These are phyloP conservation scores for Atlantisia rogersi DNA, from an alignment of 2,113 vertebrate genomes.

Conservation along the genomic window DNA sequence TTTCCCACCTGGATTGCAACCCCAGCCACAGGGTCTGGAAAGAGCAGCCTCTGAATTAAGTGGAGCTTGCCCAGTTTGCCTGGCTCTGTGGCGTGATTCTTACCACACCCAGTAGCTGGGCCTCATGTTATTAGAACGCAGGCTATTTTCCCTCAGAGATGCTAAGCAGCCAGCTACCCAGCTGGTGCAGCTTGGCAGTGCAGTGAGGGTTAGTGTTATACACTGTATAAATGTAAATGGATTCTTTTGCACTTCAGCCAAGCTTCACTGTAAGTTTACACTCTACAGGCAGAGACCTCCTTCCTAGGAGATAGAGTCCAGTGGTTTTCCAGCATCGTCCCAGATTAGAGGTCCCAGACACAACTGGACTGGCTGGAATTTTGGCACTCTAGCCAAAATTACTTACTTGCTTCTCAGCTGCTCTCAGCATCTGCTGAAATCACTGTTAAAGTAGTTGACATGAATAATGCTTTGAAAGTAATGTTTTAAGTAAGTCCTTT, in stretches of 20 bases:
- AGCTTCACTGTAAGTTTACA: background rate
- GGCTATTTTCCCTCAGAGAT: background rate
- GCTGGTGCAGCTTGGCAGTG: background rate
- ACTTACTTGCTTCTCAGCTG: background rate
- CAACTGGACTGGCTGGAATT: background rate
- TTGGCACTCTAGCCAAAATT: background rate
- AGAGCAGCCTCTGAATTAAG: background rate
- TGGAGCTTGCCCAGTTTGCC: background rate
- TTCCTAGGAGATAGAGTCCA: background rate
- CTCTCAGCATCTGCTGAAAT: background rate
- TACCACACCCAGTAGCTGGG: background rate
- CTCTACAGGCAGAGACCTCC: background rate
- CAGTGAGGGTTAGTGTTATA: background rate
- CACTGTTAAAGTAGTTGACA: background rate
- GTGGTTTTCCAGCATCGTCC: background rate
- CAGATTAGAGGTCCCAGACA: background rate
- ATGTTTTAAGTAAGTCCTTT: background rate
- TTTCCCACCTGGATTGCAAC: background rate
- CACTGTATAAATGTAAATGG: background rate
- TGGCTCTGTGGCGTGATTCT: background rate
- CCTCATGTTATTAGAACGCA: background rate
- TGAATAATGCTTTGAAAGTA: background rate
- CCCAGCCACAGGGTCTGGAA: background rate
- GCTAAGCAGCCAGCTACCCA: background rate
- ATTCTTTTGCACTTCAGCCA: background rate